A percentile compares a stretch with the other conserved stretches of the same genome.
These are phyloP conservation scores for Hyposmocoma kahamanoa DNA, from an alignment of 1,140 invertebrate genomes.

Conservation along the genomic window DNA sequence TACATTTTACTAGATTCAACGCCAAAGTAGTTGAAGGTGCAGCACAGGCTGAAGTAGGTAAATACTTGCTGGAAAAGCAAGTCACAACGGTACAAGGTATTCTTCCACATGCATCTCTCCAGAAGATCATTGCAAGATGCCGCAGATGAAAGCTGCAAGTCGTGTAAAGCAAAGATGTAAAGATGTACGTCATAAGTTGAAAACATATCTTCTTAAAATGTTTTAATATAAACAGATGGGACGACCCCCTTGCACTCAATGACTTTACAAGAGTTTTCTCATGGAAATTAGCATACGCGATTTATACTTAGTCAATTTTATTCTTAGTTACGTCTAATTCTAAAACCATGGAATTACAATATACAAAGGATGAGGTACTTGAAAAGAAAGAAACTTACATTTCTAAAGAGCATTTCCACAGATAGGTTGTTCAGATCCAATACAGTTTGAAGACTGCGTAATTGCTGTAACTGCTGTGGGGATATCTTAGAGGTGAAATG, in stretches of 20 bases:
- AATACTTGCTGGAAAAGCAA: conserved; percentile 75
- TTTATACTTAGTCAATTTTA: too few species aligned
- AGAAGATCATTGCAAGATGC: conserved; percentile 74
- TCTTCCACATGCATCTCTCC: conserved; percentile 79
- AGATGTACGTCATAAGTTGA: too few species aligned
- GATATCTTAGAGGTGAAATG: conserved; percentile 26
- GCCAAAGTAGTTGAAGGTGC: conserved; percentile 79
- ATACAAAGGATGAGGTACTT: too few species aligned
- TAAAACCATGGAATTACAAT: too few species aligned
- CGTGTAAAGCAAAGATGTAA: too few species aligned
- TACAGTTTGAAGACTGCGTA: conserved; percentile 39
- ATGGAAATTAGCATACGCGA: too few species aligned
- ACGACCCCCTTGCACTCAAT: too few species aligned
- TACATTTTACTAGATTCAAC: not conserved
- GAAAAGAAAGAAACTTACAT: conserved; percentile 29
- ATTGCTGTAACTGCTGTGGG: conserved; percentile 23
- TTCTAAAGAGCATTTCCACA: conserved; percentile 36
- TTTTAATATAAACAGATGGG: too few species aligned
- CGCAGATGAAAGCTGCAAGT: conserved; percentile 47
- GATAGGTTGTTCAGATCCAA: conserved; percentile 53
- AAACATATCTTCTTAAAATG: too few species aligned
- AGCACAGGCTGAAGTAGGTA: conserved; percentile 75
- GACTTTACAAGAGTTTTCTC: too few species aligned
- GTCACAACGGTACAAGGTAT: conserved; percentile 72
- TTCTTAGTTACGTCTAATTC: too few species aligned